These are phyloP conservation scores for Notoglanidium macrostoma DNA, from an alignment of 2,797 vertebrate species.

Conservation along the genomic window DNA sequence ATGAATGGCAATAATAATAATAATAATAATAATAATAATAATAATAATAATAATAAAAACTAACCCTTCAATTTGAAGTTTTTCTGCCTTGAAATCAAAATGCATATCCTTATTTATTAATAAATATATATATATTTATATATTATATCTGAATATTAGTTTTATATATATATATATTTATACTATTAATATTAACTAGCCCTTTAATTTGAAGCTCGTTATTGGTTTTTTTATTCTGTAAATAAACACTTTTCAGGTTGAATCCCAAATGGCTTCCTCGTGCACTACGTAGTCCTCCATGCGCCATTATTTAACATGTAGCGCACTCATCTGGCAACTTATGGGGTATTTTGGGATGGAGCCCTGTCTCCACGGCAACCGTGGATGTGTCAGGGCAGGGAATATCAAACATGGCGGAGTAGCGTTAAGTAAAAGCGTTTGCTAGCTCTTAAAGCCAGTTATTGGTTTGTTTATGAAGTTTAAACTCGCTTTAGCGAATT, in stretches of 20 bases:
- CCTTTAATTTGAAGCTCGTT: neutral
- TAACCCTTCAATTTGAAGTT: neutral
- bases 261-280: neutral
- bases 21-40: neutral
- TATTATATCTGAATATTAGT: too few relatives aligned
- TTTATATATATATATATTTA: too few relatives aligned
- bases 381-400: constrained; percentile 19
- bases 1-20: neutral
- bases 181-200: neutral
- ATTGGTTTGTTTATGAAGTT: neutral
- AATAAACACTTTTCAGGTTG: neutral
- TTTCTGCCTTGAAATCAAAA: too few relatives aligned
- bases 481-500: neutral
- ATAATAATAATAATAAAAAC: neutral
- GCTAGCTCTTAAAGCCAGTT: neutral
- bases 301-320: neutral
- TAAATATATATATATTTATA: too few relatives aligned
- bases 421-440: neutral
- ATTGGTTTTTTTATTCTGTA: neutral
- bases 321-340: neutral
- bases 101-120: too few relatives aligned
- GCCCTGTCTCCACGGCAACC: constrained; percentile 41
- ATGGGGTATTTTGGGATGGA: neutral
- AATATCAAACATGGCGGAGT: constrained; percentile 27
- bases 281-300: neutral